These are phyloP conservation scores for Hippasteria phrygiana DNA, from an alignment of 53 echinoderm and acorn worm species.

Conservation along the genomic window DNA sequence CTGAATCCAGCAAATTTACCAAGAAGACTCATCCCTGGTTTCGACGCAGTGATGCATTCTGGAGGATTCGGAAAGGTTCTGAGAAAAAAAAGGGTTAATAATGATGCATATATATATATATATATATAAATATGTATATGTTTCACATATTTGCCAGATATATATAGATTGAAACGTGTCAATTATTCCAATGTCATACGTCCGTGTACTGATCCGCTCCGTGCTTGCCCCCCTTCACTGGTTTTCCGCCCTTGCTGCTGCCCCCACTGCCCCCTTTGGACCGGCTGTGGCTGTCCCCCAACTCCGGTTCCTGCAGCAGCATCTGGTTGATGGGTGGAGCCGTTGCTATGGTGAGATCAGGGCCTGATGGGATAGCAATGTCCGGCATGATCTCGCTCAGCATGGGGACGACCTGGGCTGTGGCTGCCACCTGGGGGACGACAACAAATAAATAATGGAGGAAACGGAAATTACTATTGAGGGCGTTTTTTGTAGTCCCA, in stretches of 20 bases:
- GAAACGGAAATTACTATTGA: background rate
- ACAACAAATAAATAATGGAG: background rate
- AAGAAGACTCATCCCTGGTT: too few species aligned
- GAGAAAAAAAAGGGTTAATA: too few species aligned
- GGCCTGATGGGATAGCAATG: constrained; percentile 98
- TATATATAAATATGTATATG: too few species aligned
- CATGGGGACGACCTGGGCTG: constrained; percentile 95
- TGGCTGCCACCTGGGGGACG: constrained; percentile 78
- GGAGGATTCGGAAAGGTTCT: too few species aligned
- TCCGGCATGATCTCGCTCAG: constrained; percentile 99
- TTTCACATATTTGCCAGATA: background rate
- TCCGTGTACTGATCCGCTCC: constrained; percentile 59
- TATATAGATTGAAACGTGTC: background rate
- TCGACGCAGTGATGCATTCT: too few species aligned
- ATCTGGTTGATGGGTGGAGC: constrained; percentile 99
- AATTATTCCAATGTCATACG: constrained; percentile 25
- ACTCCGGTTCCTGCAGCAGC: constrained; percentile 92
- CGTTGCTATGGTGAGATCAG: constrained; percentile 98
- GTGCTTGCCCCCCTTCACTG: constrained; percentile 40
- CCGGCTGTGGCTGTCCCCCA: constrained; percentile 84
- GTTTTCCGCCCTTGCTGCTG: constrained; percentile 36
- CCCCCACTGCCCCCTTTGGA: constrained; percentile 24
- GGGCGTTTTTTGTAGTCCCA: too few species aligned
- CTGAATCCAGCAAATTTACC: too few species aligned
- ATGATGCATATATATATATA: too few species aligned